Evolutionary conservation across 2,888 invertebrate genomes (phyloP), one percentile per base, ranked within the genome.

Genomic region (Athalia circularis): DNA sequence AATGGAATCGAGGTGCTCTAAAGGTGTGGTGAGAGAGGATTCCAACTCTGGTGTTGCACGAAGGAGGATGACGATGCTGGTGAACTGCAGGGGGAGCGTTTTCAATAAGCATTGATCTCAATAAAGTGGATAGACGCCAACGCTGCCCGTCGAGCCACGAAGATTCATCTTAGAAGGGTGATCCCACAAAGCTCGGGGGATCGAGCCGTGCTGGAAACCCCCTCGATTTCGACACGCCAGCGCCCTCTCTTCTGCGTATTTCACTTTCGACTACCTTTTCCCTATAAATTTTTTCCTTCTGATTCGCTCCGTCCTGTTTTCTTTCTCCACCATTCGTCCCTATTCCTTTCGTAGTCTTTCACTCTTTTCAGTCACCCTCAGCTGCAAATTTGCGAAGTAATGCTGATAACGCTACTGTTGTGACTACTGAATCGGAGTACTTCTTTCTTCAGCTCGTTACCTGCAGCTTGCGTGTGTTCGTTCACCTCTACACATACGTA

Each of bases 81-180:
- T 61, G 47, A 50, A 57, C 45, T 65, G 72, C 80, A 79, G 80
- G 79, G 78, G 81, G 64, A 50, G 79, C 82, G 79, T 84, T 84
- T 84, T 84, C 85, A 85, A 85, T 85, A 84, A 84, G 83, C 83
- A 83, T 85, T 85, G 83, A 85, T 85, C 85, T 84, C 84, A 84
- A 85, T 85, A 83, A 85, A 85, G 83, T 82, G 83, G 82, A 84
- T 85, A 82, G 84, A 82, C 80, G 81, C 79, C 83, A 83, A 85
- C 82, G 81, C 81, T 78, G 72, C 70, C 57, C 72, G 70, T 61
- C 77, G 72, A 76, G 76, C 50, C 77, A 70, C 67, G 79, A 70
- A 78, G 78, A 81, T 81, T 78, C 78, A 79, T 81, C 81, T 81
- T 79, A 48, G 76, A 74, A 65, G 65, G 79, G 76, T 67, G 61